Evolutionary conservation across 2,113 vertebrate genomes (phyloP).

Genomic region (Percina caprodes): DNA sequence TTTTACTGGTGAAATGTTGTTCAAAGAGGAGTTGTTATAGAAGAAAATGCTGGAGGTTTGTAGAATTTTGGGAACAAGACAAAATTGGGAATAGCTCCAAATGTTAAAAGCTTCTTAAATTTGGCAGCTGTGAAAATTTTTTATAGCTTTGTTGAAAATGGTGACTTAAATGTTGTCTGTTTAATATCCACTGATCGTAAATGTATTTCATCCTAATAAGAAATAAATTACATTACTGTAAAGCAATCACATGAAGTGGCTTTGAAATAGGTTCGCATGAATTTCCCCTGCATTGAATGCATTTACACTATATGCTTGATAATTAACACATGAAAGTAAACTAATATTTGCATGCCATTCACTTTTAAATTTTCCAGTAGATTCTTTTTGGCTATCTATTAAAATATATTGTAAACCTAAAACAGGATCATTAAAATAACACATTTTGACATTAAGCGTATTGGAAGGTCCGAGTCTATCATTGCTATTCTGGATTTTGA

Average conservation of each 20-base stretch:
- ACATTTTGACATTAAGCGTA: neutral
- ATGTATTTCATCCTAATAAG: conserved; percentile 6
- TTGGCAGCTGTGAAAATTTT: neutral
- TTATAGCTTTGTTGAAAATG: neutral
- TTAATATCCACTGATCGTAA: conserved; percentile 6
- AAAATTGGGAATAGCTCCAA: too few species aligned
- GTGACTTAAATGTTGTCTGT: neutral
- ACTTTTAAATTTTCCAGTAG: neutral
- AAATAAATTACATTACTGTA: neutral
- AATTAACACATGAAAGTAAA: conserved; percentile 3
- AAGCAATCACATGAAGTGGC: conserved; percentile 12
- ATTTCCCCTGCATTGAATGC: neutral
- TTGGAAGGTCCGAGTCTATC: neutral
- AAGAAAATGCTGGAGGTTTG: too few species aligned
- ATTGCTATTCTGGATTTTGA: neutral
- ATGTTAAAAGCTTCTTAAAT: too few species aligned
- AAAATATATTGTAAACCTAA: neutral
- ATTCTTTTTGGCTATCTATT: neutral
- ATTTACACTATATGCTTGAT: neutral
- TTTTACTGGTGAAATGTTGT: too few species aligned
- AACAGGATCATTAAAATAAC: neutral
- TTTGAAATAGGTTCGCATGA: neutral
- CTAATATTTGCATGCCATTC: neutral
- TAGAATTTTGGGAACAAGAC: too few species aligned
- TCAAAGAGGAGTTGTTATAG: too few species aligned